These are phyloP conservation scores for Penaeus monodon DNA, from an alignment of 2,888 invertebrate species.

Conservation along the genomic window DNA sequence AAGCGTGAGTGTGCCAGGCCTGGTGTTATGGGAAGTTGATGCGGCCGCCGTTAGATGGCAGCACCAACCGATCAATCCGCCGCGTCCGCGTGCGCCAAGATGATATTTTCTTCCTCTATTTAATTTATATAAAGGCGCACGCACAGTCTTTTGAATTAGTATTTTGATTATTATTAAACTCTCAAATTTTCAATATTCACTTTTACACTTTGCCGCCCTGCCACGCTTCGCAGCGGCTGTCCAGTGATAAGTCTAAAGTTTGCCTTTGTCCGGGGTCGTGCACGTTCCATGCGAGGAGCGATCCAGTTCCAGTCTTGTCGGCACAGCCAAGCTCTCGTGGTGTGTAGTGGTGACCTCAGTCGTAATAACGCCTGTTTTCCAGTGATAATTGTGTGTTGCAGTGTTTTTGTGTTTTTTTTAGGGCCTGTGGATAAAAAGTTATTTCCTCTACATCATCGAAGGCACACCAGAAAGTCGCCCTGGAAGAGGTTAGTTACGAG, in stretches of 20 bases:
- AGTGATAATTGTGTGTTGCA: slow-evolving; percentile 33
- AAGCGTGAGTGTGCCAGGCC: slow-evolving; percentile 42
- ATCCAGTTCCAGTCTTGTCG: slow-evolving; percentile 57
- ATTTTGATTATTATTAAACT: no score
- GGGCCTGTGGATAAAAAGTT: slow-evolving; percentile 39
- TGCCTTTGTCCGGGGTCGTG: slow-evolving; percentile 29
- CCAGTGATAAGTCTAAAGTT: background rate
- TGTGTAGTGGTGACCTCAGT: slow-evolving; percentile 51
- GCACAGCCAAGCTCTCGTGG: slow-evolving; percentile 56
- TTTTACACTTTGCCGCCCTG: no score
- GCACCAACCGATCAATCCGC: slow-evolving; percentile 57
- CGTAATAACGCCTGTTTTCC: slow-evolving; percentile 25
- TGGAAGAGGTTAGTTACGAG: slow-evolving; percentile 43
- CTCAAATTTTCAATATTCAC: no score
- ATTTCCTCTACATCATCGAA: background rate
- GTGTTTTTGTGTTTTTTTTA: background rate
- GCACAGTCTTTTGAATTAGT: no score
- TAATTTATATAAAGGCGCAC: no score
- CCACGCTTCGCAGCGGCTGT: background rate
- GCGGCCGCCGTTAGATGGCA: slow-evolving; percentile 53
- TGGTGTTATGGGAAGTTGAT: slow-evolving; percentile 52
- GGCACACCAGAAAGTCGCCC: background rate
- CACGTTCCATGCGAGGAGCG: slow-evolving; percentile 58
- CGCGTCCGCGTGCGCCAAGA: slow-evolving; percentile 44
- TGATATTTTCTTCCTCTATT: slow-evolving; percentile 15